Evolutionary conservation across 2,797 vertebrate species (phyloP), one percentile per base, ranked within the genome.

Genomic region (Pterois miles): DNA sequence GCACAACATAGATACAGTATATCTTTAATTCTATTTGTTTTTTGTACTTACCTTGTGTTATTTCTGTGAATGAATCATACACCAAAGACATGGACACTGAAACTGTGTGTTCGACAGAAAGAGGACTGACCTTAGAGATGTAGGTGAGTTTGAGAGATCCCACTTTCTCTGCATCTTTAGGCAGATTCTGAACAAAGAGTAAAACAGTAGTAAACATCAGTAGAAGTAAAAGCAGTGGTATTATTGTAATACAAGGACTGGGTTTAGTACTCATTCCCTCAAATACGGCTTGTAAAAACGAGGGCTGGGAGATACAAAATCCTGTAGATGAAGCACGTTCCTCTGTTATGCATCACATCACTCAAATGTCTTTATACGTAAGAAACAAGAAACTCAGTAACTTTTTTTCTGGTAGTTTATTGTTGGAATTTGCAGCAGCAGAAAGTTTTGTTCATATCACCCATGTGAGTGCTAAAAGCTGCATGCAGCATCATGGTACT

Each of bases 71-170:
- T n/a, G n/a, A n/a, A n/a, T n/a, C n/a, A n/a, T n/a, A n/a, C n/a
- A n/a, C n/a, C n/a, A n/a, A n/a, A n/a, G n/a, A n/a, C n/a, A n/a
- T n/a, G n/a, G n/a, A n/a, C 38, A 40, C 16, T 16, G 38, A 40
- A 40, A 40, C 16, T 71, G 40, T 65, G 65, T 46, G 56, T 53
- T 40, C 38, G 16, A 22, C 20, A 46, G 14, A n/a, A 40, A n/a
- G 13, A 11, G 11, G 4, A 74, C 89, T 75, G 4, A 93, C 93
- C 90, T 79, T 92, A 81, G 68, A 96, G 84, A 90, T 91, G 71
- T 90, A 91, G 56, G 90, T 79, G 68, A 89, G 88, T 34, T 84
- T 90, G 31, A 93, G 86, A n/a, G 81, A 85, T 2, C 91, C 90
- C 66, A 92, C 87, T 0, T 74, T 81, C 25, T 87, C 88, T 10